Evolutionary conservation across 1,140 invertebrate species (phyloP).

Genomic region (Xylocopa sonorina): DNA sequence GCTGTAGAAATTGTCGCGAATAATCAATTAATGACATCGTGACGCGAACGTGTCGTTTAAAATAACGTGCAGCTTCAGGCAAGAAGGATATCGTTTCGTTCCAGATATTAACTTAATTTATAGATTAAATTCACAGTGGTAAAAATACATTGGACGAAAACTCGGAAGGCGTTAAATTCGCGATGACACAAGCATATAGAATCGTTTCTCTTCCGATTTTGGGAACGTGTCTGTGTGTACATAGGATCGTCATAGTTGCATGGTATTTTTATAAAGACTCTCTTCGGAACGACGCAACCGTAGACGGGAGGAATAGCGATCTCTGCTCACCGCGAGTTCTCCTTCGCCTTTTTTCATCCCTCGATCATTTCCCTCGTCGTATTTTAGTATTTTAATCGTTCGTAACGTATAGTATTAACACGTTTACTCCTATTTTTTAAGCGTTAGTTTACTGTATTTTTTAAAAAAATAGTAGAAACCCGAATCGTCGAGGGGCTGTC

Average conservation of each 20-base stretch:
- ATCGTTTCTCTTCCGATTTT: slow-evolving; percentile 39
- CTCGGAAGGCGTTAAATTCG: no score
- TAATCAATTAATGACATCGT: neutral
- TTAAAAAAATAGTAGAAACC: slow-evolving; percentile 4
- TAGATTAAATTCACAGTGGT: no score
- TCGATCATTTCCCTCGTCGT: no score
- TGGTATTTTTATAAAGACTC: slow-evolving; percentile 65
- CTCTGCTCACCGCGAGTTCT: slow-evolving; percentile 8
- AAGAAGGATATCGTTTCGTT: slow-evolving; percentile 2
- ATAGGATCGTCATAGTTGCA: slow-evolving; percentile 57
- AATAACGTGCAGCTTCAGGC: neutral
- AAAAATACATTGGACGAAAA: no score
- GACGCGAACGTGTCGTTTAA: neutral
- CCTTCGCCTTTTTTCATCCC: neutral
- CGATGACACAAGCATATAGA: slow-evolving; percentile 22
- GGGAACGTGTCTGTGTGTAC: slow-evolving; percentile 51
- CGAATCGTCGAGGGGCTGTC: neutral
- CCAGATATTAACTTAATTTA: no score
- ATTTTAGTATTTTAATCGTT: slow-evolving; percentile 21
- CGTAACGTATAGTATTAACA: slow-evolving; percentile 12
- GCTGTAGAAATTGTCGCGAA: neutral
- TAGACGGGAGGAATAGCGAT: slow-evolving; percentile 29
- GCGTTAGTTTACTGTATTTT: slow-evolving; percentile 36
- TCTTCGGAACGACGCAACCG: slow-evolving; percentile 25
- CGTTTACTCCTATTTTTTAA: no score